A percentile compares a stretch with the other conserved stretches of the same genome.
Evolutionary conservation across 1,140 invertebrate species (phyloP).

Genomic region (Hylyphantes graminicola): DNA sequence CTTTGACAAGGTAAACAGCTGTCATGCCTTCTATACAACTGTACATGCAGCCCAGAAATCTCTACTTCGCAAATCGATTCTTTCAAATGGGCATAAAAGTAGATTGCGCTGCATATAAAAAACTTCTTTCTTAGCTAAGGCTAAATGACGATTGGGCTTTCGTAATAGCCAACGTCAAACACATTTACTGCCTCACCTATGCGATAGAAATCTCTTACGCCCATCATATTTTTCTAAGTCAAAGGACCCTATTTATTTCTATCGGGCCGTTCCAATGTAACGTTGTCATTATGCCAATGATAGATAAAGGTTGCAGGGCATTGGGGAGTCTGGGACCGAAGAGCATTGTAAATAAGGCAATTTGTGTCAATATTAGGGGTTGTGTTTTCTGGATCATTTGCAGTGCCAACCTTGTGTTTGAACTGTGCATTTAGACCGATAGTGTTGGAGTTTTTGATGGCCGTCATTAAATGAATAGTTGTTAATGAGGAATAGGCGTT

Average conservation of each 20-base stretch:
- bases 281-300: neutral
- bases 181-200: conserved; percentile 6
- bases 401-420: too few relatives aligned
- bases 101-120: neutral
- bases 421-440: too few relatives aligned
- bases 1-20: too few relatives aligned
- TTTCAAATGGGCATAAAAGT: conserved; percentile 10
- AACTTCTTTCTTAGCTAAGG: neutral
- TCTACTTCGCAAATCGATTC: neutral
- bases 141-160: conserved; percentile 17
- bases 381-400: too few relatives aligned
- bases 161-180: conserved; percentile 8
- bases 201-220: conserved; percentile 14
- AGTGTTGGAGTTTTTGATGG: too few relatives aligned
- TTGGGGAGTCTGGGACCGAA: too few relatives aligned
- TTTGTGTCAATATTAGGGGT: too few relatives aligned
- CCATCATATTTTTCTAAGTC: conserved; percentile 4
- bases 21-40: too few relatives aligned
- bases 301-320: neutral
- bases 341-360: too few relatives aligned
- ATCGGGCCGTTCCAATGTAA: neutral
- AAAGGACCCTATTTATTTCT: neutral
- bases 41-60: neutral
- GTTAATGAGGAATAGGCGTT: too few relatives aligned
- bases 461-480: too few relatives aligned